Base-by-base conservation (phyloP, 1,140 invertebrate species). In the Drosophila parabipectinata region DNA sequence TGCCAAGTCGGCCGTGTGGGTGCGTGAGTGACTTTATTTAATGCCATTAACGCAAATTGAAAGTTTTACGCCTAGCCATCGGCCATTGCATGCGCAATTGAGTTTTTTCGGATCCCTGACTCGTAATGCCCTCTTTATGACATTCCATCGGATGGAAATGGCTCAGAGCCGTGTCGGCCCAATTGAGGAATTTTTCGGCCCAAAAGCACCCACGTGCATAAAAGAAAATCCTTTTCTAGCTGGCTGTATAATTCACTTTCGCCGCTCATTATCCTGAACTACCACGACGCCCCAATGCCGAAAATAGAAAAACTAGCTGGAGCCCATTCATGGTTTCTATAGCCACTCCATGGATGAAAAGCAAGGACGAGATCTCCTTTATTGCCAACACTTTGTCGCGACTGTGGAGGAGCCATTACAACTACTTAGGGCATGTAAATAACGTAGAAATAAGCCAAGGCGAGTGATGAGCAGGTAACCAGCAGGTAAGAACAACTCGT, bases 31-130 rank as follows among this genome's bases (percentile, higher is more conserved):
- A 87, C 82, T 87, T 87, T 88, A 89, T 88, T 88, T 88, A 79
- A 88, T 88, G 76, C 73, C 84, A 88, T 88, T 88, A 88, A 89
- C 83, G 68, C 79, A 88, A 88, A 88, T 88, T 88, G 83, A 88
- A 88, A 88, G 78, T 88, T 82, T 88, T 87, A 79, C 83, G 78
- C 78, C 63, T 59, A 67, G 74, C 61, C 84, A 75, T 62, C 71
- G 75, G 63, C 78, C 82, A 60, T 85, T 87, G 83, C 82, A 87
- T 75, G 82, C 78, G 71, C 83, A 87, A 87, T 87, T 87, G 82
- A 88, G 69, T 88, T 81, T 78, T 41, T 67, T 75, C 61, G 72
- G 63, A 69, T 53, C 39, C 47, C 30, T 50, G 45, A 26, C 24
- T 66, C 62, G 56, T 54, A 67, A 78, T 78, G 56, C 68, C 47